Base-by-base conservation (phyloP, 1,140 invertebrate species). In the Battus philenor region DNA sequence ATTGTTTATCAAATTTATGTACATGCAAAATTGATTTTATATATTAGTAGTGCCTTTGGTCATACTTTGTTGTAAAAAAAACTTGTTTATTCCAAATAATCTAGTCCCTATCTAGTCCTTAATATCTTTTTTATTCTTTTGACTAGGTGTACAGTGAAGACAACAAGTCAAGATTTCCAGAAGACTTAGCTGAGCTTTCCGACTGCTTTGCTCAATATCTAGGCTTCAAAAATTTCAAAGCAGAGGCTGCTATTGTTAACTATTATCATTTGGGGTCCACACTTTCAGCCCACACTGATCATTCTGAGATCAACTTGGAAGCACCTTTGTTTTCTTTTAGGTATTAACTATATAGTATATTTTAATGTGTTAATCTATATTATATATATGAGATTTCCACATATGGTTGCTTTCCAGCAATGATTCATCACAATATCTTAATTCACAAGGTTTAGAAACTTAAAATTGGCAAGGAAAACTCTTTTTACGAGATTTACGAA, bases 181-280 rank as follows among this genome's bases (percentile, higher is more conserved):
- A 57, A 26, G 94, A 97, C 64, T 78, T 97, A 8, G 72, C 66
- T 17, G 65, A 85, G 5, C 57, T 97, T 30, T 91, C 90, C 32
- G 72, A 86, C 64, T 87, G 87, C 54, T 79, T 97, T 30, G 89
- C 93, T 0, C 47, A 77, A 29, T 66, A 73, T 13, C 68, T 94
- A 31, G 91, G 90, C 1, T 94, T 90, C 65, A 13, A 53, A 0
- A 61, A 90, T 29, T 97, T 93, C 68, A 87, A 74, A 36, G 91
- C 96, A 0, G 91, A 99, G 86, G 96, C 97, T 32, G 95, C 94
- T 0, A 98, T 99, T 59, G 89, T 98, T 0, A 98, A 99, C 86
- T 98, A 93, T 77, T 99, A 99, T 72, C 93, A 95, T 53, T 90
- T 95, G 86, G 93, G 96, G 65, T 97, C 95, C 0, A 96, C 94